Conservation (phyloP, 2,797 vertebrate genomes). For the Tympanoctomys barrerae region DNA sequence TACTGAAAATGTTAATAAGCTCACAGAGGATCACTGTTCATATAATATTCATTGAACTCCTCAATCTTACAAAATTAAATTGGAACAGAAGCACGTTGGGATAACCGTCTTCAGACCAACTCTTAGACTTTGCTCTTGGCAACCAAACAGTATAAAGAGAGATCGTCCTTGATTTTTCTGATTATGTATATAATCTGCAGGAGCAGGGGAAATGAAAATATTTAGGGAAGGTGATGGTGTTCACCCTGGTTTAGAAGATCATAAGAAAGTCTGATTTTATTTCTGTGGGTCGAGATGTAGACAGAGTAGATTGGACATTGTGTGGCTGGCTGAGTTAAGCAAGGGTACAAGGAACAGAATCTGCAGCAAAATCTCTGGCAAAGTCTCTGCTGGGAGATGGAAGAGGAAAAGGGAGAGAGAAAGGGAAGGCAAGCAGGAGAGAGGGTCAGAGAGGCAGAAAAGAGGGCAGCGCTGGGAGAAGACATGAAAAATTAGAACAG, state of each 20-base stretch:
- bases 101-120: not conserved
- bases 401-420: conserved; percentile 76
- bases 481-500: conserved; percentile 90
- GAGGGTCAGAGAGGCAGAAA: conserved; percentile 88
- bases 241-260: not conserved
- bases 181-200: not conserved
- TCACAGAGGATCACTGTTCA: not conserved
- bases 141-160: not conserved
- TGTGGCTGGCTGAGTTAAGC: not conserved
- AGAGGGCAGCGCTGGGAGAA: conserved; percentile 88
- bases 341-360: not conserved
- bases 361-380: conserved; percentile 55
- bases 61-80: not conserved
- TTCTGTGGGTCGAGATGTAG: conserved; percentile 60
- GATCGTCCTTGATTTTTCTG: not conserved
- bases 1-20: not conserved
- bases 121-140: not conserved
- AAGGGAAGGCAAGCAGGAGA: conserved; percentile 79
- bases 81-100: not conserved
- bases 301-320: conserved; percentile 62
- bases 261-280: not conserved
- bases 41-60: not conserved
- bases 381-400: conserved; percentile 69
- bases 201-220: not conserved
- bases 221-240: not conserved